A percentile compares a stretch with the other conserved stretches of the same genome.
Evolutionary conservation across 2,888 invertebrate species (phyloP).

Genomic region (Ferrisia virgata): DNA sequence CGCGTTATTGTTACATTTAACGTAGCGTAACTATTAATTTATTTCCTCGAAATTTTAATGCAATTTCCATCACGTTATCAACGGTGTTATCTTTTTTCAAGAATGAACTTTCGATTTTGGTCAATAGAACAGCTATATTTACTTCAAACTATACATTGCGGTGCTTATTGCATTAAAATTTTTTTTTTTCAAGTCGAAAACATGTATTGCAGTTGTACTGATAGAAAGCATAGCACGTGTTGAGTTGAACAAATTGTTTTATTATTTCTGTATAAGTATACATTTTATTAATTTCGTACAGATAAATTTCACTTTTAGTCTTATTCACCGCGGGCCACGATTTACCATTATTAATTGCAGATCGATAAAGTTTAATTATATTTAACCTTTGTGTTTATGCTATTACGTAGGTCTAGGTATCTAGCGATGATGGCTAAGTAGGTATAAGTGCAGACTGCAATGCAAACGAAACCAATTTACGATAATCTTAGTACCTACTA

Average conservation of each 20-base stretch:
- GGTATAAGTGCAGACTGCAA: neutral
- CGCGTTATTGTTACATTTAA: too few relatives aligned
- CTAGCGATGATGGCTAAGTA: too few relatives aligned
- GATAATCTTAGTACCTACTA: neutral
- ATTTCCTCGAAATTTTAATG: neutral
- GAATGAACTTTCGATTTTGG: neutral
- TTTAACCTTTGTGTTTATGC: neutral
- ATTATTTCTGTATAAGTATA: neutral
- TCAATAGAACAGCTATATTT: neutral
- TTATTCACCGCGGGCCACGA: neutral
- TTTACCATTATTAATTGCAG: neutral
- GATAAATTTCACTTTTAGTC: neutral
- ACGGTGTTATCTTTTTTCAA: neutral
- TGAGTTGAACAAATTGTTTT: too few relatives aligned
- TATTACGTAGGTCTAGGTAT: too few relatives aligned
- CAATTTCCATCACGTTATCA: neutral
- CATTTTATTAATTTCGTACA: neutral
- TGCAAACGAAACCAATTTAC: neutral
- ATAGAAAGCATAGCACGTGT: neutral
- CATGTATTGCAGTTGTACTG: neutral
- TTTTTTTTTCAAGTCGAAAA: neutral
- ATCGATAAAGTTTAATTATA: neutral
- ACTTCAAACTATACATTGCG: too few relatives aligned
- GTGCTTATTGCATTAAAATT: neutral
- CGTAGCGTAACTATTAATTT: too few relatives aligned